Conservation (phyloP, 1,140 invertebrate species). For the Cheumatopsyche charites region DNA sequence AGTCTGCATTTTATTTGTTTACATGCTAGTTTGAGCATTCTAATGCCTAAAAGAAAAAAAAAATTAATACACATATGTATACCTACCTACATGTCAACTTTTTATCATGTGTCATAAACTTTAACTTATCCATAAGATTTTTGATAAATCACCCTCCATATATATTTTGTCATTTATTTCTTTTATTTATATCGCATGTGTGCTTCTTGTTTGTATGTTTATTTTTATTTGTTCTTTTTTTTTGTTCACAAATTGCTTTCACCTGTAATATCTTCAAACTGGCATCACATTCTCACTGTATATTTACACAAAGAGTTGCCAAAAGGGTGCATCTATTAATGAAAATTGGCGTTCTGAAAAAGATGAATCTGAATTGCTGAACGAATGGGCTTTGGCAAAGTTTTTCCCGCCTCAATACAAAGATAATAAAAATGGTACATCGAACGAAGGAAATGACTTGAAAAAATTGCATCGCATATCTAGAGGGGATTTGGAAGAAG, state of each 20-base stretch:
- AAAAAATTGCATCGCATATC: constrained; percentile 56
- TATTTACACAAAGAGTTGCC: constrained; percentile 7
- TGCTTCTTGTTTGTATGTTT: constrained; percentile 50
- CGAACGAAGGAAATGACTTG: constrained; percentile 54
- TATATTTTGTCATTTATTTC: neutral
- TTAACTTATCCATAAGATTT: neutral
- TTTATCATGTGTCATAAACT: constrained; percentile 13
- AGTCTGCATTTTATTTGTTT: too few relatives aligned
- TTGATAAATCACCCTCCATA: neutral
- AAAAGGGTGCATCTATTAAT: neutral
- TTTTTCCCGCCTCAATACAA: constrained; percentile 70
- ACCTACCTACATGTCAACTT: too few relatives aligned
- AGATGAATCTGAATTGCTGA: constrained; percentile 75
- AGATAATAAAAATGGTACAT: constrained; percentile 55
- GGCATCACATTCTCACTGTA: constrained; percentile 22
- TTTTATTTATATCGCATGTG: constrained; percentile 49
- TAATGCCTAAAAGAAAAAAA: too few relatives aligned
- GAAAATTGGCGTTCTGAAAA: constrained; percentile 62
- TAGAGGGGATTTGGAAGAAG: constrained; percentile 56
- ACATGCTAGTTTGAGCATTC: too few relatives aligned
- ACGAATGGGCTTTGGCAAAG: constrained; percentile 83
- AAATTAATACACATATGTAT: too few relatives aligned
- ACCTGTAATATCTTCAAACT: constrained; percentile 30
- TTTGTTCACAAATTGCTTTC: constrained; percentile 44
- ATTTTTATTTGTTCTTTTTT: constrained; percentile 51